Conservation (phyloP, 2,888 invertebrate genomes). For the Hyles lineata region DNA sequence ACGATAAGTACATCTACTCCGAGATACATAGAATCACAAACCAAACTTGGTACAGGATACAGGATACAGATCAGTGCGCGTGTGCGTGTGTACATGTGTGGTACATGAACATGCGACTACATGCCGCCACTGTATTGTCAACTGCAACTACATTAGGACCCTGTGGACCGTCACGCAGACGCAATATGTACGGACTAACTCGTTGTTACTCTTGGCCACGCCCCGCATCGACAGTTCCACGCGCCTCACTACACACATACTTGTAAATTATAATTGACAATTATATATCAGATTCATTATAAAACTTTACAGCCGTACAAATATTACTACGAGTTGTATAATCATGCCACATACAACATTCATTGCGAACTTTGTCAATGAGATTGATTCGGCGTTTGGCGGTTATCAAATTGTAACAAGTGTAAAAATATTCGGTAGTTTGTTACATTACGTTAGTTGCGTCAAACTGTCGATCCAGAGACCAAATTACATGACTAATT, state of each 20-base stretch:
- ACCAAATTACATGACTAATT: constrained; percentile 29
- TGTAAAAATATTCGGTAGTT: not conserved
- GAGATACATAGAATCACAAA: constrained; percentile 42
- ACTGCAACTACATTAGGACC: constrained; percentile 72
- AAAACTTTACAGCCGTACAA: not conserved
- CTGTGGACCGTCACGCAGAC: constrained; percentile 73
- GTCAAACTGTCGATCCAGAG: constrained; percentile 41
- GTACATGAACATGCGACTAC: not conserved
- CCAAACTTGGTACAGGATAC: constrained; percentile 30
- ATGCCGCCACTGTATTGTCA: constrained; percentile 60
- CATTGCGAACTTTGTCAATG: constrained; percentile 9
- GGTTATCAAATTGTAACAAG: not conserved
- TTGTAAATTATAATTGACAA: constrained; percentile 38
- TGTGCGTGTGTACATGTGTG: constrained; percentile 29
- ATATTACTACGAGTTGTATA: not conserved
- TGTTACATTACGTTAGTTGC: not conserved
- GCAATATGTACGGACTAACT: constrained; percentile 68
- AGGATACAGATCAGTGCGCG: constrained; percentile 30
- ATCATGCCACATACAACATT: not conserved
- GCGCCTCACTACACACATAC: not conserved
- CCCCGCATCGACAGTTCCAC: constrained; percentile 46
- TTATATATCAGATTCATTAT: not conserved
- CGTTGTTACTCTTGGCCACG: constrained; percentile 63
- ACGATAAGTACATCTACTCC: constrained; percentile 58
- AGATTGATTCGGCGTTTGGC: not conserved